Conservation (phyloP, 2,888 invertebrate genomes). For the Aphodius sticticus region DNA sequence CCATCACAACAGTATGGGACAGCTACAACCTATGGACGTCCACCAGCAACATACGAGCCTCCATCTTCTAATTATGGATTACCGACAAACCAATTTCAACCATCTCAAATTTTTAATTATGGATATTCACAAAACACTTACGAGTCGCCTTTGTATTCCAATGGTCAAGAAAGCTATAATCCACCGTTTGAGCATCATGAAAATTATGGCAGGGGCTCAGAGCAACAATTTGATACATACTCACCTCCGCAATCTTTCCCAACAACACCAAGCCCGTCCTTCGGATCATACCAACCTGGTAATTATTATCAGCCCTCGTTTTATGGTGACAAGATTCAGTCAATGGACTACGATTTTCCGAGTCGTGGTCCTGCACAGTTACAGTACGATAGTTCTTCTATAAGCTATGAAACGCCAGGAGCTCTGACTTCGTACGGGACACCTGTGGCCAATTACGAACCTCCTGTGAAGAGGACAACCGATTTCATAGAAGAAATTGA, state of each 20-base stretch:
- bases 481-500: constrained; percentile 13
- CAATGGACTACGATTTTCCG: background rate
- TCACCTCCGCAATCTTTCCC: background rate
- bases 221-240: background rate
- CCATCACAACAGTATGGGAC: constrained; percentile 42
- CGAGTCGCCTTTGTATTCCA: background rate
- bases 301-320: background rate
- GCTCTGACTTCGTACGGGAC: constrained; percentile 53
- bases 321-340: background rate
- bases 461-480: constrained; percentile 27
- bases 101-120: constrained; percentile 37
- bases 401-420: constrained; percentile 52
- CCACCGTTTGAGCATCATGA: background rate
- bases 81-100: constrained; percentile 35
- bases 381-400: constrained; percentile 46
- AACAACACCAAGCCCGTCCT: constrained; percentile 20
- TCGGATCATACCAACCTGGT: constrained; percentile 9
- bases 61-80: constrained; percentile 39
- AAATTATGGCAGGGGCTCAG: background rate
- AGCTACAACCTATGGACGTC: constrained; percentile 13
- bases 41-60: constrained; percentile 36
- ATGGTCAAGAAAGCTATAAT: background rate
- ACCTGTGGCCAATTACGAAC: constrained; percentile 41
- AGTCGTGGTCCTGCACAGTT: constrained; percentile 5
- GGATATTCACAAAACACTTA: background rate